Conservation (phyloP, 2,113 vertebrate genomes). For the Silurus glanis region DNA sequence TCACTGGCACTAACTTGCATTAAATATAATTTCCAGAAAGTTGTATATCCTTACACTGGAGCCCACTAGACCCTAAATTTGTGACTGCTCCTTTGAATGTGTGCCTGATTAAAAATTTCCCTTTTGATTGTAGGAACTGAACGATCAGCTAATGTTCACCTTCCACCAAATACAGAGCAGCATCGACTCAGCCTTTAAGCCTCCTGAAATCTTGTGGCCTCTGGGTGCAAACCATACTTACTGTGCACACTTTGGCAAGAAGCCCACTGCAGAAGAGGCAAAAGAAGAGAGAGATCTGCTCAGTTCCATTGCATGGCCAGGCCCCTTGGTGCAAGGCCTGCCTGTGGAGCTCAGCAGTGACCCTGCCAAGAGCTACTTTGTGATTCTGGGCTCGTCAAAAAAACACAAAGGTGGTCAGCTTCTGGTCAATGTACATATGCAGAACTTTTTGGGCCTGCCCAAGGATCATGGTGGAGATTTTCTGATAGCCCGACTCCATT, state of each 20-base stretch:
- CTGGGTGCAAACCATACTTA: conserved; percentile 70
- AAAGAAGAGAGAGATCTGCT: conserved; percentile 80
- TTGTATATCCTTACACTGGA: no score
- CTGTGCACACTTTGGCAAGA: conserved; percentile 78
- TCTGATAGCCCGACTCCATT: conserved; percentile 85
- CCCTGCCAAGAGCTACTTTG: conserved; percentile 82
- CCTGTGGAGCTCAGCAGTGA: conserved; percentile 79
- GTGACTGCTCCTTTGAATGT: no score
- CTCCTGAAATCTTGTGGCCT: conserved; percentile 6
- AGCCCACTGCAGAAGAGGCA: conserved; percentile 77
- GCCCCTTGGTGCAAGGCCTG: conserved; percentile 56
- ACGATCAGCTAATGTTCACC: conserved; percentile 62
- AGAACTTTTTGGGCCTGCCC: conserved; percentile 84
- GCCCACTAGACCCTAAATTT: no score
- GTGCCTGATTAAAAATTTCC: no score
- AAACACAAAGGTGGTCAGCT: conserved; percentile 82
- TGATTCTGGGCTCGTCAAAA: conserved; percentile 69
- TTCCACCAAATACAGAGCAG: conserved; percentile 39
- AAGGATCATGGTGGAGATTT: conserved; percentile 92
- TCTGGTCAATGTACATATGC: conserved; percentile 82
- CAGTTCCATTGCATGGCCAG: conserved; percentile 80
- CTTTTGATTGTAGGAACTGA: conserved; percentile 64
- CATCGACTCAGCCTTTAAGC: conserved; percentile 59
- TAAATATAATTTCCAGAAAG: no score
- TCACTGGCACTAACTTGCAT: no score